phyloP scores from a whole-genome alignment of 2,888 invertebrate genomes.

The Ophion slaviceki region DNA sequence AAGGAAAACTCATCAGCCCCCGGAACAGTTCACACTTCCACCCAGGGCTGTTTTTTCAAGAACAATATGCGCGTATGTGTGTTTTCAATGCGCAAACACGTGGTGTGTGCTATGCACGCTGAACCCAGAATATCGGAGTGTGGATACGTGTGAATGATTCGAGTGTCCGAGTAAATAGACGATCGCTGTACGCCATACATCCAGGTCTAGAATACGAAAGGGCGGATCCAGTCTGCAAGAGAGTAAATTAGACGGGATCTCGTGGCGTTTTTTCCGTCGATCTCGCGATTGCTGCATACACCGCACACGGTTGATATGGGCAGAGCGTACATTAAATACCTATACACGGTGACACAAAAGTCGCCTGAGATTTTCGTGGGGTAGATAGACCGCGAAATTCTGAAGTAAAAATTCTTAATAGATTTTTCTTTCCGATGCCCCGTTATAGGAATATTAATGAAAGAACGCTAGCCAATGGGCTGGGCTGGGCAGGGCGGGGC shows the following conservation, averaged over 20 bases:
- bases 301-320: no score
- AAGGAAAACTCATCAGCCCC: background rate
- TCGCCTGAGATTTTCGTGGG: no score
- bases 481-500: no score
- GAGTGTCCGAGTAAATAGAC: background rate
- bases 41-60: background rate
- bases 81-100: background rate
- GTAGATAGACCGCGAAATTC: no score
- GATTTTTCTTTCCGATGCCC: no score
- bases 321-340: no score
- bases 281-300: no score
- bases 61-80: background rate
- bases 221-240: background rate
- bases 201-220: background rate
- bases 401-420: no score
- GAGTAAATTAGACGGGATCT: background rate
- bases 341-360: no score
- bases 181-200: conserved; percentile 8
- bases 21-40: conserved; percentile 2
- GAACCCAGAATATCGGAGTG: conserved; percentile 6
- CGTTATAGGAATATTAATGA: no score
- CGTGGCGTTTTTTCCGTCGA: background rate
- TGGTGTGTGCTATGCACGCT: background rate
- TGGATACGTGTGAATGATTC: conserved; percentile 16
- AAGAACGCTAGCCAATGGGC: no score